phyloP scores from a whole-genome alignment of 35 echinoderm and acorn worm genomes.

The Chiridota heheva region DNA sequence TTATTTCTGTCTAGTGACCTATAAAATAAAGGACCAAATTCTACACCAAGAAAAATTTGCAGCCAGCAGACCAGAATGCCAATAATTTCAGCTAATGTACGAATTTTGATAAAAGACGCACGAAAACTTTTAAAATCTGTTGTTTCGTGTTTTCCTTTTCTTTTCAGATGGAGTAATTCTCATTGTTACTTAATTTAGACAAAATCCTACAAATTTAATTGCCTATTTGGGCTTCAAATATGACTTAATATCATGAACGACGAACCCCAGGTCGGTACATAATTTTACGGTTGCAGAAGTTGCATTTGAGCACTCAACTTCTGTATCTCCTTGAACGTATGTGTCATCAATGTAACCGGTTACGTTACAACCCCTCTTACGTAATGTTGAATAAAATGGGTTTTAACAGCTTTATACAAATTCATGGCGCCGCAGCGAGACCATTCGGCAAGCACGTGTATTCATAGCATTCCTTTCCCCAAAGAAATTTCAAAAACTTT shows the following conservation, averaged over 20 bases:
- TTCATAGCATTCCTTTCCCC: not conserved
- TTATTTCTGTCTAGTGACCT: not conserved
- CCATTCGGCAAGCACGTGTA: conserved; percentile 36
- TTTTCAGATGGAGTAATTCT: not conserved
- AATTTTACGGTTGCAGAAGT: conserved; percentile 22
- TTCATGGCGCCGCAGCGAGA: not conserved
- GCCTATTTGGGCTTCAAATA: conserved; percentile 32
- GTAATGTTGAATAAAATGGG: conserved; percentile 26
- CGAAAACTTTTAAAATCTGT: not conserved
- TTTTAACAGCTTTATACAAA: conserved; percentile 27
- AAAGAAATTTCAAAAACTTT: conserved; percentile 1
- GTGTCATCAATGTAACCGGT: conserved; percentile 29
- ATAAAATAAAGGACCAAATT: conserved; percentile 1
- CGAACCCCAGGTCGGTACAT: conserved; percentile 19
- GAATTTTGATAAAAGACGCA: not conserved
- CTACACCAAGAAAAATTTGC: not conserved
- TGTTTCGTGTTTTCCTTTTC: not conserved
- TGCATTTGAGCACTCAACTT: conserved; percentile 5
- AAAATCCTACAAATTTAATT: conserved; percentile 33
- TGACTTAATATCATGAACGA: conserved; percentile 41
- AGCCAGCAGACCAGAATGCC: conserved; percentile 2
- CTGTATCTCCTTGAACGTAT: conserved; percentile 19
- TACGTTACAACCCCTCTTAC: not conserved
- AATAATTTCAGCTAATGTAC: conserved; percentile 1
- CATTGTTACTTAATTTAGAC: not conserved